phyloP scores from a whole-genome alignment of 2,797 vertebrate genomes.

The Choloepus didactylus region DNA sequence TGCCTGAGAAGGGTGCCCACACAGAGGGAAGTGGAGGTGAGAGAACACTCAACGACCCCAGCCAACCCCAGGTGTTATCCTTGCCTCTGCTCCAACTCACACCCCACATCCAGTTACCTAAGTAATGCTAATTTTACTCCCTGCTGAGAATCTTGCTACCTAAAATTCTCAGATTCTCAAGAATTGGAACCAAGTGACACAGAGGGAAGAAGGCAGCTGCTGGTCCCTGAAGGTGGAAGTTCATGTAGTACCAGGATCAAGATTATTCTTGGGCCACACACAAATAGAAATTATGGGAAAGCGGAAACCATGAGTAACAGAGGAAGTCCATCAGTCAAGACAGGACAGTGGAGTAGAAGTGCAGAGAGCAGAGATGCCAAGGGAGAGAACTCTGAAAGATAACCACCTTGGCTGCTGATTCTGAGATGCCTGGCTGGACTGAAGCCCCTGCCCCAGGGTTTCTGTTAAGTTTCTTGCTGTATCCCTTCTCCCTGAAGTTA shows the following conservation, averaged over 20 bases:
- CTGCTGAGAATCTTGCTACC: not conserved
- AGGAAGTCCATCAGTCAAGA: not conserved
- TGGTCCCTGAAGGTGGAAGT: not conserved
- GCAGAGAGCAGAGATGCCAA: not conserved
- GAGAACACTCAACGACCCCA: not conserved
- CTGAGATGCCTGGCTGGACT: not conserved
- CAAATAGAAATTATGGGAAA: not conserved
- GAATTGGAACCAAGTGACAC: not conserved
- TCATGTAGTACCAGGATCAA: not conserved
- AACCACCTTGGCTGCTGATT: not conserved
- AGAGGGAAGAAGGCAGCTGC: not conserved
- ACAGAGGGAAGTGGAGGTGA: not conserved
- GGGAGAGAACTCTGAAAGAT: not conserved
- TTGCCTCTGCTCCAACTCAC: not conserved
- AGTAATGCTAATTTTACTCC: conserved; percentile 60
- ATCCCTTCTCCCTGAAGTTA: not conserved
- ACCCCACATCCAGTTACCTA: conserved; percentile 43
- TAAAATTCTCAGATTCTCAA: not conserved
- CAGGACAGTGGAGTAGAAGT: not conserved
- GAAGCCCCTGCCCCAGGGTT: not conserved
- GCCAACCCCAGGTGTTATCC: conserved; percentile 11
- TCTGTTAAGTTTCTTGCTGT: not conserved
- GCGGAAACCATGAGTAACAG: not conserved
- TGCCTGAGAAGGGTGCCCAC: not conserved
- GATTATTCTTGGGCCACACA: not conserved